These are phyloP conservation scores for Drosophila subquinaria DNA, from an alignment of 2,888 invertebrate genomes.

Conservation along the genomic window DNA sequence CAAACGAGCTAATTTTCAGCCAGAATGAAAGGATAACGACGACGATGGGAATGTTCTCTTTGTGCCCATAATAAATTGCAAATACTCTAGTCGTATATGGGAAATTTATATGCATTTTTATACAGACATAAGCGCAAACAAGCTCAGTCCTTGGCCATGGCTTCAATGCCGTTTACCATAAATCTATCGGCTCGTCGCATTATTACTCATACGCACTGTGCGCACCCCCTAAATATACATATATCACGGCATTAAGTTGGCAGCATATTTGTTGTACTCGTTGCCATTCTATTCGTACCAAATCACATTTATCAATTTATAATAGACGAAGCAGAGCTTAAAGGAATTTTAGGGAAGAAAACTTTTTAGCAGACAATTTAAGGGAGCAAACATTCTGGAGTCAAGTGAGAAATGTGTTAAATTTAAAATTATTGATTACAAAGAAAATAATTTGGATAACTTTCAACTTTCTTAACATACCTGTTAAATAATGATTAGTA, in stretches of 20 bases:
- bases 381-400: neutral
- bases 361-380: constrained; percentile 5
- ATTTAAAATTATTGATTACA: neutral
- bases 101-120: constrained; percentile 78
- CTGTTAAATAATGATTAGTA: too few relatives aligned
- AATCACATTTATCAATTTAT: constrained; percentile 53
- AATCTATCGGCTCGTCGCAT: constrained; percentile 65
- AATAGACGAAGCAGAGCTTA: constrained; percentile 14
- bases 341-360: neutral
- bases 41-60: constrained; percentile 34
- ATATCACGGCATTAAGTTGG: constrained; percentile 67
- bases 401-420: neutral
- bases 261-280: constrained; percentile 37
- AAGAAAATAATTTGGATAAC: neutral
- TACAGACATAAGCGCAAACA: constrained; percentile 63
- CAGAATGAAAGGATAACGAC: constrained; percentile 36
- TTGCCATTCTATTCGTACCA: constrained; percentile 44
- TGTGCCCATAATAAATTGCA: constrained; percentile 67
- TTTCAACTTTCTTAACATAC: neutral
- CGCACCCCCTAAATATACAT: constrained; percentile 38
- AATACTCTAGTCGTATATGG: constrained; percentile 38
- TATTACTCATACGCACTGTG: constrained; percentile 77
- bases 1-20: constrained; percentile 76
- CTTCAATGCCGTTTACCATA: constrained; percentile 57
- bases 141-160: constrained; percentile 20